Base-by-base conservation (phyloP, 2,888 invertebrate genomes). In the Drosophila emarginata region DNA sequence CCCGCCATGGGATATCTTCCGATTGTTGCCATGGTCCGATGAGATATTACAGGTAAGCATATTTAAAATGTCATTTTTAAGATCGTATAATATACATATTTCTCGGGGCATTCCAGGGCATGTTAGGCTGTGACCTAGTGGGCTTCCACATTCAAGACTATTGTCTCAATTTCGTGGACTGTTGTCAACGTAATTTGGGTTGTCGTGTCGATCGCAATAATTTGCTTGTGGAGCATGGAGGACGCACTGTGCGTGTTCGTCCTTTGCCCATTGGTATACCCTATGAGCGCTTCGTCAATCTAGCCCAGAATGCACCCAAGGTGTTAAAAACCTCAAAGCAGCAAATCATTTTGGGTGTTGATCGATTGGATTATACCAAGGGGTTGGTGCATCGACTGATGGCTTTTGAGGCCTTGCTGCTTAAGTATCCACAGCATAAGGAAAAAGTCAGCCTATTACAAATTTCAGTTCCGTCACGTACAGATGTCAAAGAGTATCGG, bases 61-160 rank as follows among this genome's bases (percentile, higher is more conserved):
- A 4, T n/a, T 12, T 12, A n/a, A 14, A n/a, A n/a, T n/a, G n/a
- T n/a, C n/a, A n/a, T n/a, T 53, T 23, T 9, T 18, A 45, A 14
- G 4, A n/a, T n/a, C n/a, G n/a, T n/a, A n/a, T n/a, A n/a, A n/a
- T n/a, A n/a, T n/a, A n/a, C n/a, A n/a, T n/a, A n/a, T 14, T 15
- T 21, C 45, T 18, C 6, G 2, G n/a, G n/a, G n/a, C n/a, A 1
- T 21, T 45, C 1, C 9, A 71, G 91, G 98, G 98, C 74, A 96
- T 98, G 94, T 93, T 98, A 60, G 96, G 96, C 80, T 97, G 97
- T 91, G 98, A 98, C 88, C 96, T 98, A 95, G 97, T 98, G 52
- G 97, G 97, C 40, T 97, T 97, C 91, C 97, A 97, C 90, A 97
- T 97, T 82, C 95, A 96, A 76, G 97, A 97, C 90, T 97, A 97